Conservation (phyloP, 2,113 vertebrate species). For the Muntiacus reevesi region DNA sequence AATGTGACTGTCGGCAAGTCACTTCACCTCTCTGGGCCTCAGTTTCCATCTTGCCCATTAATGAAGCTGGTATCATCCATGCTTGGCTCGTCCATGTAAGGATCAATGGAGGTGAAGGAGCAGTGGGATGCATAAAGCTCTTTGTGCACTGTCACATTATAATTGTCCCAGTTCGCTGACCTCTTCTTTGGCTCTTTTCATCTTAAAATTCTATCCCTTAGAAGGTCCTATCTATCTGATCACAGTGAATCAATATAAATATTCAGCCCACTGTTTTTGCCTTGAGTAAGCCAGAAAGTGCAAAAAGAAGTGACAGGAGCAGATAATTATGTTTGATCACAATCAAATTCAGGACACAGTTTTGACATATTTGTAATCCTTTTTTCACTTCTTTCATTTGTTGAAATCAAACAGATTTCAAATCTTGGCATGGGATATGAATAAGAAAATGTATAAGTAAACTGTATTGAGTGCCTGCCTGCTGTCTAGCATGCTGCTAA, state of each 20-base stretch:
- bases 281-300: neutral
- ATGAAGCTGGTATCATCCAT: neutral
- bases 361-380: neutral
- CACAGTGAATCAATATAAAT: neutral
- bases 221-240: neutral
- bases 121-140: neutral
- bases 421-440: neutral
- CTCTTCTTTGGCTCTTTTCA: neutral
- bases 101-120: neutral
- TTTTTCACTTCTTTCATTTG: neutral
- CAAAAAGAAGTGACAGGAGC: neutral
- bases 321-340: neutral
- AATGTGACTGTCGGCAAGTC: neutral
- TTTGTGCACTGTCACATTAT: neutral
- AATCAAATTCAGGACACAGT: neutral
- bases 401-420: constrained; percentile 18
- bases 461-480: neutral
- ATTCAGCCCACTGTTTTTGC: neutral
- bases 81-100: neutral
- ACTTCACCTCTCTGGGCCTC: neutral
- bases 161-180: neutral
- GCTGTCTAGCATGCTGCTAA: neutral
- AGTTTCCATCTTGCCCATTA: neutral
- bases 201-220: neutral
- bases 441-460: neutral